These are phyloP conservation scores for Phthorimaea operculella DNA, from an alignment of 1,140 invertebrate genomes.

Conservation along the genomic window DNA sequence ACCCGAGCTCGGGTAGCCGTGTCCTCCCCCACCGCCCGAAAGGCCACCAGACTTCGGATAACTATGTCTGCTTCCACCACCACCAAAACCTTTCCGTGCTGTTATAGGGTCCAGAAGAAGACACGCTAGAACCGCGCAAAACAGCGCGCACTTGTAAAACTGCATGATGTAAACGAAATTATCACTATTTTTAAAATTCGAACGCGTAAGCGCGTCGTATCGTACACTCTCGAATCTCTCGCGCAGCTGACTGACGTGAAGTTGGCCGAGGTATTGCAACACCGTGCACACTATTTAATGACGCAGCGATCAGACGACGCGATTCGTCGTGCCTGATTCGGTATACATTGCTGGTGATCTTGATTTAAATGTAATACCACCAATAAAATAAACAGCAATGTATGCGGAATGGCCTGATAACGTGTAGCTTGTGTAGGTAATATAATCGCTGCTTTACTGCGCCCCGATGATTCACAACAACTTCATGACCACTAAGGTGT, in stretches of 20 bases:
- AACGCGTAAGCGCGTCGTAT: background rate
- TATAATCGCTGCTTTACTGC: too few relatives aligned
- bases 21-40: constrained; percentile 30
- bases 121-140: constrained; percentile 33
- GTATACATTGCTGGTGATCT: too few relatives aligned
- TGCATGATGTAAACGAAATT: background rate
- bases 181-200: background rate
- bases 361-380: too few relatives aligned
- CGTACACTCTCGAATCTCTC: constrained; percentile 13
- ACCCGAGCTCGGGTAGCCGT: constrained; percentile 30
- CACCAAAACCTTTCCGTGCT: constrained; percentile 27
- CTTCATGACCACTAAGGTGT: too few relatives aligned
- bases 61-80: constrained; percentile 24
- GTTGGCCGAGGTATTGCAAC: background rate
- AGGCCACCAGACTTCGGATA: constrained; percentile 31
- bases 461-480: too few relatives aligned
- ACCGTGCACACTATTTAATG: too few relatives aligned
- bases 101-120: constrained; percentile 26
- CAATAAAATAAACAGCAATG: too few relatives aligned
- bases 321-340: too few relatives aligned
- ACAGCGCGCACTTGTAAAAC: constrained; percentile 20
- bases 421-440: too few relatives aligned
- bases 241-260: constrained; percentile 17
- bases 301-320: too few relatives aligned
- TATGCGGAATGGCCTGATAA: too few relatives aligned